Conservation (phyloP, 2,888 invertebrate species). For the Phengaris arion region DNA sequence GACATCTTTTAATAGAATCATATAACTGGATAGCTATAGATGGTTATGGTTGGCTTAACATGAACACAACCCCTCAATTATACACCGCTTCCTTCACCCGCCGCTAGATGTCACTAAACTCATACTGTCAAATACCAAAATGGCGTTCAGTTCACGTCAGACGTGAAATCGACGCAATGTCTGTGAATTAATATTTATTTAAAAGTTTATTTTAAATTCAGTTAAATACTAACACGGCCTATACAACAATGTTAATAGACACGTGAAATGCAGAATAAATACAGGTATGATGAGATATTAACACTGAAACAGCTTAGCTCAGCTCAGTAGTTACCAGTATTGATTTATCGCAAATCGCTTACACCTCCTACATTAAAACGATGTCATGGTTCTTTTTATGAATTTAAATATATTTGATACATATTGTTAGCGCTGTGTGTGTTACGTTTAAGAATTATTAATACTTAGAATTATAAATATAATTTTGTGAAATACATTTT, state of each 20-base stretch:
- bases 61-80: slow-evolving; percentile 19
- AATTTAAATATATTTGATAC: background rate
- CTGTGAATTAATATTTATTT: slow-evolving; percentile 44
- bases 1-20: slow-evolving; percentile 9
- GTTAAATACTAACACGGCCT: slow-evolving; percentile 30
- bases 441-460: background rate
- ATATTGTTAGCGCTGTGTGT: background rate
- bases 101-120: slow-evolving; percentile 56
- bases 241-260: slow-evolving; percentile 34
- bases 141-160: slow-evolving; percentile 47
- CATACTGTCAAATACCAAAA: slow-evolving; percentile 47
- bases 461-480: too few relatives aligned
- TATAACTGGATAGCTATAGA: background rate
- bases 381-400: slow-evolving; percentile 28
- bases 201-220: slow-evolving; percentile 36
- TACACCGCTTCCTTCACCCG: slow-evolving; percentile 41
- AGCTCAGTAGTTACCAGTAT: slow-evolving; percentile 45
- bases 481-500: slow-evolving; percentile 1
- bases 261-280: slow-evolving; percentile 44
- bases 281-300: slow-evolving; percentile 45
- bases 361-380: slow-evolving; percentile 14
- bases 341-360: slow-evolving; percentile 49
- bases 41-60: background rate
- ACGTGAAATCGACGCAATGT: slow-evolving; percentile 50
- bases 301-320: slow-evolving; percentile 38